Evolutionary conservation across 2,113 vertebrate species (phyloP), one percentile per base, ranked within the genome.

Genomic region (Gnathonemus longibarbis): DNA sequence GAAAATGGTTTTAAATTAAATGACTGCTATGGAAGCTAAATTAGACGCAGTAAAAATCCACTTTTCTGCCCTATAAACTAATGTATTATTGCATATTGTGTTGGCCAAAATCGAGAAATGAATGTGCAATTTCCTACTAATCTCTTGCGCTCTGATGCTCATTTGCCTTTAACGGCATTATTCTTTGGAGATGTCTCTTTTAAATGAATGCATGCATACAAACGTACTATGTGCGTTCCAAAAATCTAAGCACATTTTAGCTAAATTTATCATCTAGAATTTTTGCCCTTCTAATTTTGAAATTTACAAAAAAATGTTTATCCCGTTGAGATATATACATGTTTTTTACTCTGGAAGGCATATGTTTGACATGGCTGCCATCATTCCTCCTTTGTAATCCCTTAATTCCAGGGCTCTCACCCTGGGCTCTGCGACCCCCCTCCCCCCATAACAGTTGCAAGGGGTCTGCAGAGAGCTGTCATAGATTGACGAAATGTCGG

Each of bases 1-100:
- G 74, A 80, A 80, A 80, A 39, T 80, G 31, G 31, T 80, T 80
- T 80, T 80, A 80, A 80, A 80, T 80, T 80, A 80, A 80, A 80
- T 80, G 74, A 19, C 31, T 80, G 74, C 74, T 80, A 42, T 80
- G 74, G 74, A 42, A 80, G 74, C 74, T 80, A 80, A 80, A 42
- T 80, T 80, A 80, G 74, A 42, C 31, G 31, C 31, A 35, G 35
- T 80, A 80, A 80, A 80, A 80, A 39, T 42, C 74, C 74, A 35
- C 35, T 80, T 80, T 80, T 80, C 74, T 80, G 74, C 31, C 74
- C 35, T 80, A 80, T 80, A 80, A 80, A 80, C 74, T 39, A 39
- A 39, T 39, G 35, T 80, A 80, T 80, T 80, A 80, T 80, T 80
- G 35, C 35, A 42, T 80, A 42, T 80, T 80, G 74, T 80, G 35